Evolutionary conservation across 2,797 vertebrate species (phyloP), one percentile per base, ranked within the genome.

Genomic region (Dipus sagitta): DNA sequence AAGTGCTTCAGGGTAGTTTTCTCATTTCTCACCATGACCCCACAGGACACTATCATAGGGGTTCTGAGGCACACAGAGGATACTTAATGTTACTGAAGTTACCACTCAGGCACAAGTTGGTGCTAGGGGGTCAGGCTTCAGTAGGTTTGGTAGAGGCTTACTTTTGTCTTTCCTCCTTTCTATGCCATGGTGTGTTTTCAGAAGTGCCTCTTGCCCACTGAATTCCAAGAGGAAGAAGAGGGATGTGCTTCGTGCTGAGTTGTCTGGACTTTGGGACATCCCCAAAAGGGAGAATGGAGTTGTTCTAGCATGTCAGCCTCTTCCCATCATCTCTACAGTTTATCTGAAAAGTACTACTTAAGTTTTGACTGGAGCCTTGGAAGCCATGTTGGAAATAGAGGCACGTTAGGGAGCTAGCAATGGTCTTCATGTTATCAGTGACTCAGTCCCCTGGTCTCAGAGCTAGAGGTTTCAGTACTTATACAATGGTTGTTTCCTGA

Each of bases 401-500:
- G 90, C 0, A 42, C 34, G 94, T 93, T 86, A 98, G 98, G 98
- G 98, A 98, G 97, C 96, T 62, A 0, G 94, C 5, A 84, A 98
- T 95, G 97, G 97, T 96, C 95, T 91, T 80, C 30, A 80, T 42
- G 15, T 9, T 30, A 54, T 85, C 96, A 96, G 82, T 96, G 97
- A 96, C 97, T 97, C 64, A 54, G 95, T 95, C 38, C 75, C 93
- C 14, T 93, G 94, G 96, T 95, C 96, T 74, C 52, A 32, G 93
- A 95, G 96, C 96, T 94, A 15, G 38, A 86, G 95, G 87, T 78
- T 93, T 95, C 90, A 94, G 93, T 64, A 88, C 70, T 96, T 89
- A 88, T 75, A 98, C 95, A 97, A 95, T 97, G 97, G 97, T 98
- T 96, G 85, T 95, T 97, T 96, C 97, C 97, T 96, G 91, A 94